Evolutionary conservation across 2,797 vertebrate species (phyloP), one percentile per base, ranked within the genome.

Genomic region (Rhinophrynus dorsalis): DNA sequence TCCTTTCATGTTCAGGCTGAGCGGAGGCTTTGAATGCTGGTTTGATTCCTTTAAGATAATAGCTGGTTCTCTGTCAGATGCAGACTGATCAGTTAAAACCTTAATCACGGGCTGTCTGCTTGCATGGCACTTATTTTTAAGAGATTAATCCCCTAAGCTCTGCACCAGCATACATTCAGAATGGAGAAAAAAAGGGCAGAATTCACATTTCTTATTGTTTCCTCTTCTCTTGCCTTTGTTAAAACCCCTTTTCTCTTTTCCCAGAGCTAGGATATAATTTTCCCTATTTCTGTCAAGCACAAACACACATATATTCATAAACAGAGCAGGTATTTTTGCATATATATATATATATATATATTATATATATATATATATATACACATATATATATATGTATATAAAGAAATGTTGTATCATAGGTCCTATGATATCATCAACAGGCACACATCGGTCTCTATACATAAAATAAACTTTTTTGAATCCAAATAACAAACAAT

Each of bases 1-100:
- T 97, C 95, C 96, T 98, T 99, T 99, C 95, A 98, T 98, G 96
- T 99, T 88, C 84, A 87, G 90, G 92, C 90, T 93, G 94, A 93
- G 94, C 90, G 45, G 79, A 89, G 92, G 95, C 95, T 98, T 96
- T 98, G 95, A 96, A 96, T 93, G 92, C 91, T 92, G 91, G 94
- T 98, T 98, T 98, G 96, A 98, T 98, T 98, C 95, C 93, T 92
- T 95, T 95, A 94, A 94, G 96, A 98, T 98, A 99, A 98, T 99
- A 96, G 94, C 96, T 96, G 93, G 95, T 97, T 99, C 93, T 91
- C 96, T 98, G 96, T 99, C 96, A 98, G 96, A 92, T 84, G 90
- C 91, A 84, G 96, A 95, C 95, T 98, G 96, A 99, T 97, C 96
- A 96, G 94, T 97, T 99, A 98, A 98, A 98, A 95, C 96, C 96